Evolutionary conservation across 1,140 invertebrate genomes (phyloP).

Genomic region (Ips typographus): DNA sequence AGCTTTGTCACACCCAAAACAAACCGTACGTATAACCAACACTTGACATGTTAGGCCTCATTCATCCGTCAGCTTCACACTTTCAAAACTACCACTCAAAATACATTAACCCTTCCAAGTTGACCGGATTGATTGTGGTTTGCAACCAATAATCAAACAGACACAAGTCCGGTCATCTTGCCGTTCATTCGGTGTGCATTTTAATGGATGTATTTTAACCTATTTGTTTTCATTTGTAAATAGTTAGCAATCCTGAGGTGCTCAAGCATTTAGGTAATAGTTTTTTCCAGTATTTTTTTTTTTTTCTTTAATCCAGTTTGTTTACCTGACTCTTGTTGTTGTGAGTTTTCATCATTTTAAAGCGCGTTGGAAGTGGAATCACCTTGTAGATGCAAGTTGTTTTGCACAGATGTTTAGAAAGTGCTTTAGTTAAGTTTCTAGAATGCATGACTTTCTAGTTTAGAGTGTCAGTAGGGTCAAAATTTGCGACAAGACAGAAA

Average conservation of each 20-base stretch:
- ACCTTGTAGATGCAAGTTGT: too few relatives aligned
- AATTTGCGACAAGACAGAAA: not conserved
- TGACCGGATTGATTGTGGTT: too few relatives aligned
- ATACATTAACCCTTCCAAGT: too few relatives aligned
- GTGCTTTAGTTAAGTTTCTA: too few relatives aligned
- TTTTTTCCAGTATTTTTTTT: conserved; percentile 37
- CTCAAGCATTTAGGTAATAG: conserved; percentile 54
- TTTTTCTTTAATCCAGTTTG: conserved; percentile 11
- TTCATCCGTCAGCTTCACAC: too few relatives aligned
- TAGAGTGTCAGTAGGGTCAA: not conserved
- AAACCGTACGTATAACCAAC: too few relatives aligned
- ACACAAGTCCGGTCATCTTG: not conserved
- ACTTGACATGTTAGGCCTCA: too few relatives aligned
- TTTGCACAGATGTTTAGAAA: too few relatives aligned
- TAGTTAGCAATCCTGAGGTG: conserved; percentile 52
- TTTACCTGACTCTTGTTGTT: conserved; percentile 6
- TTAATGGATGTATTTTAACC: conserved; percentile 40
- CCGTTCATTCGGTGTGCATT: conserved; percentile 18
- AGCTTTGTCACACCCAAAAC: conserved; percentile 16
- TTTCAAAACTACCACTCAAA: too few relatives aligned
- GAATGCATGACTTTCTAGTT: too few relatives aligned
- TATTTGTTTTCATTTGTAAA: conserved; percentile 47
- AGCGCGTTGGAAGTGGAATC: not conserved
- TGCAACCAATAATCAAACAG: too few relatives aligned
- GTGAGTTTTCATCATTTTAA: conserved; percentile 8